These are phyloP conservation scores for Notocelia uddmanniana DNA, from an alignment of 2,888 invertebrate genomes.

Conservation along the genomic window DNA sequence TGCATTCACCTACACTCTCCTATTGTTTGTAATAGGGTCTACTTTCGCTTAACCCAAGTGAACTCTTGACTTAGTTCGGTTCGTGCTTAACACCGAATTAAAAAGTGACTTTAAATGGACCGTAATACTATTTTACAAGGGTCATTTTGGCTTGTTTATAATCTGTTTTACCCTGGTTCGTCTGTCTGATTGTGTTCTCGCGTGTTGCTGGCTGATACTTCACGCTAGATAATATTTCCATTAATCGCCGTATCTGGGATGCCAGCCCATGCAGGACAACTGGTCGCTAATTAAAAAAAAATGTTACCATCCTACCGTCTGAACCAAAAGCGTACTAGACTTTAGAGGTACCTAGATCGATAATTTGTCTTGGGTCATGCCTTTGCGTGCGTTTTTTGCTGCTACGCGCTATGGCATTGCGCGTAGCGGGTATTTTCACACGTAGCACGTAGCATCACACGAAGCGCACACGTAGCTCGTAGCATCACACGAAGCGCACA, in stretches of 20 bases:
- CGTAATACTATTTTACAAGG: background rate
- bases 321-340: no score
- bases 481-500: no score
- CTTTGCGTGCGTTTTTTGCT: no score
- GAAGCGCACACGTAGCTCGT: no score
- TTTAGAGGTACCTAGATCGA: no score
- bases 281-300: background rate
- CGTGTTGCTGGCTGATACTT: constrained; percentile 57
- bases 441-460: no score
- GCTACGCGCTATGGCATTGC: no score
- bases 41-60: background rate
- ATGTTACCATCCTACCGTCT: no score
- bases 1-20: background rate
- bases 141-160: constrained; percentile 8
- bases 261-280: constrained; percentile 51
- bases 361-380: no score
- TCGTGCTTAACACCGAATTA: background rate
- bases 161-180: constrained; percentile 4
- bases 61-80: background rate
- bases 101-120: background rate
- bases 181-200: constrained; percentile 58
- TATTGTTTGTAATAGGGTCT: background rate
- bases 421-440: no score
- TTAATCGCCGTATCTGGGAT: constrained; percentile 61
- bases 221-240: constrained; percentile 64